phyloP scores from a whole-genome alignment of 2,888 invertebrate genomes.

The Sinodicranocentrus sp. region DNA sequence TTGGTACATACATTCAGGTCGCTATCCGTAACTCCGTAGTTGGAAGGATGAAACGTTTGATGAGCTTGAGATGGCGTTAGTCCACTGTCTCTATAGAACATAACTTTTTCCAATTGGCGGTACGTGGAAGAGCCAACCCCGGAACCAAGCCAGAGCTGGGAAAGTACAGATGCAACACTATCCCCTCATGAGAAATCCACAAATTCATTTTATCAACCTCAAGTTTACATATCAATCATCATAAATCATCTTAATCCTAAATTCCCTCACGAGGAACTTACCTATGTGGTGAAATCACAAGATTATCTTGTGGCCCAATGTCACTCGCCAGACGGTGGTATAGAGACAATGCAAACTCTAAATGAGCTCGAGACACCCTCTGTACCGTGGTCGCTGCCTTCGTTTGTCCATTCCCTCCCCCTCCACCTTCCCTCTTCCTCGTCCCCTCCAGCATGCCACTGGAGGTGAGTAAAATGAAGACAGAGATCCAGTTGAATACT shows the following conservation, averaged over 20 bases:
- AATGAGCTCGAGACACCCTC: slow-evolving; percentile 76
- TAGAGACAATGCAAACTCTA: slow-evolving; percentile 77
- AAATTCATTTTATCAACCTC: slow-evolving; percentile 25
- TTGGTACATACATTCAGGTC: slow-evolving; percentile 39
- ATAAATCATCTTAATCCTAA: not conserved
- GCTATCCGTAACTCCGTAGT: slow-evolving; percentile 45
- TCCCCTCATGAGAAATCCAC: slow-evolving; percentile 56
- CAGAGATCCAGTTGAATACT: not conserved
- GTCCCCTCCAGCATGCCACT: not conserved
- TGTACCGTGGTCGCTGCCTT: slow-evolving; percentile 33
- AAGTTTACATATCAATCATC: too few relatives aligned
- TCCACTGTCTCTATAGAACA: slow-evolving; percentile 77
- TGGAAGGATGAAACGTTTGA: slow-evolving; percentile 72
- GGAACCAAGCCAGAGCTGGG: slow-evolving; percentile 77
- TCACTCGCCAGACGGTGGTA: slow-evolving; percentile 76
- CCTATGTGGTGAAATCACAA: slow-evolving; percentile 76
- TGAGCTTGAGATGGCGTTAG: slow-evolving; percentile 75
- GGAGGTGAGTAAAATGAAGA: not conserved
- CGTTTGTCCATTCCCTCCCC: not conserved
- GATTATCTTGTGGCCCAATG: slow-evolving; percentile 73
- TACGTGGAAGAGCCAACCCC: slow-evolving; percentile 77
- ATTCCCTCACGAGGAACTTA: slow-evolving; percentile 32
- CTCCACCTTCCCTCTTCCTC: slow-evolving; percentile 3
- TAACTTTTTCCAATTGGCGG: slow-evolving; percentile 75
- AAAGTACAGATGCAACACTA: slow-evolving; percentile 77